Evolutionary conservation across 2,113 vertebrate genomes (phyloP).

Genomic region (Gallinago undulata): DNA sequence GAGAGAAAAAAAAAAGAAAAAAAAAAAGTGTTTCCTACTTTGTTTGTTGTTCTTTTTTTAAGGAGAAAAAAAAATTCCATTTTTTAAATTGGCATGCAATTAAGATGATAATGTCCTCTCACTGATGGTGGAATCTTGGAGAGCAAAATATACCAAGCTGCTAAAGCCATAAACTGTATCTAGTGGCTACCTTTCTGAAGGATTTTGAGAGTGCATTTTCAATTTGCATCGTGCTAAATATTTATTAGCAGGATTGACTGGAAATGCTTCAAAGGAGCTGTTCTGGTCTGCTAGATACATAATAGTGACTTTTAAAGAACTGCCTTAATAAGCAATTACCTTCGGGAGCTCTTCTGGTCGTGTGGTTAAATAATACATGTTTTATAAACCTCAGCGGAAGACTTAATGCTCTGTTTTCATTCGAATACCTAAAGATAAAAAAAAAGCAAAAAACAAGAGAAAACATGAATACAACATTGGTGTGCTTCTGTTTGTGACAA

Average conservation of each 20-base stretch:
- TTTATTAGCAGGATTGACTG: slow-evolving; percentile 48
- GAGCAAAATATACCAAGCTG: background rate
- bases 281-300: slow-evolving; percentile 54
- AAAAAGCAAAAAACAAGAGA: background rate
- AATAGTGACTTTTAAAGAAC: slow-evolving; percentile 58
- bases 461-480: background rate
- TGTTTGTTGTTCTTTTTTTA: background rate
- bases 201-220: background rate
- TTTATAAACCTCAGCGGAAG: slow-evolving; percentile 36
- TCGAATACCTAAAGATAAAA: background rate
- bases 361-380: slow-evolving; percentile 45
- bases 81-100: background rate
- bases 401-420: background rate
- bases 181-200: slow-evolving; percentile 8
- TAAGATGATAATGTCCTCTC: background rate
- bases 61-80: background rate
- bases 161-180: slow-evolving; percentile 1
- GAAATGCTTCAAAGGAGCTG: slow-evolving; percentile 43
- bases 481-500: background rate
- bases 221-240: slow-evolving; percentile 30
- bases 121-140: background rate
- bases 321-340: slow-evolving; percentile 21
- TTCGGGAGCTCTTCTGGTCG: slow-evolving; percentile 30
- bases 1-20: too few species aligned
- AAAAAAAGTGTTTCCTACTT: background rate